Evolutionary conservation across 2,888 invertebrate species (phyloP).

Genomic region (Drosophila atripex): DNA sequence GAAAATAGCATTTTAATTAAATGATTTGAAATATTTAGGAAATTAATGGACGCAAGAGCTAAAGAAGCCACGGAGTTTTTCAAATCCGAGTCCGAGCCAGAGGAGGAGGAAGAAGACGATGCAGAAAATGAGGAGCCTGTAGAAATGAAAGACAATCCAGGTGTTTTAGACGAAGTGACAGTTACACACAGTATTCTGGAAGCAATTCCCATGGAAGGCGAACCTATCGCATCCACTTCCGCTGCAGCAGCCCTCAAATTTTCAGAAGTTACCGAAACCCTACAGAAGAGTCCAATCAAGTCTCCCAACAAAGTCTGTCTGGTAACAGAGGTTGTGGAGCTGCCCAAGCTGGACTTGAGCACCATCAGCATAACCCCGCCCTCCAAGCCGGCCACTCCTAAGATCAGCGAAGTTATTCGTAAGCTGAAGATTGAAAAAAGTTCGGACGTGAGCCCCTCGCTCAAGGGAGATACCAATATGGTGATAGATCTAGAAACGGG

Average conservation of each 20-base stretch:
- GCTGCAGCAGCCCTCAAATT: conserved; percentile 11
- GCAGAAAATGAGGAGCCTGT: conserved; percentile 35
- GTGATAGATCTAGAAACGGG: conserved; percentile 87
- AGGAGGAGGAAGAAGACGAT: conserved; percentile 54
- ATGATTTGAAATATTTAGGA: conserved; percentile 83
- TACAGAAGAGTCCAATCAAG: not conserved
- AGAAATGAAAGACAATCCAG: conserved; percentile 36
- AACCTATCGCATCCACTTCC: conserved; percentile 28
- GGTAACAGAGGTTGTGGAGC: conserved; percentile 67
- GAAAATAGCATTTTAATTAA: not conserved
- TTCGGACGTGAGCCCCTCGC: conserved; percentile 83
- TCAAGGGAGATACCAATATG: conserved; percentile 85
- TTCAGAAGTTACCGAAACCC: not conserved
- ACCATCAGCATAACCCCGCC: conserved; percentile 60
- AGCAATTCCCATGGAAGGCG: not conserved
- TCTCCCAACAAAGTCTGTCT: conserved; percentile 46
- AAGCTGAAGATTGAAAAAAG: conserved; percentile 63
- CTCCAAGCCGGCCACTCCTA: conserved; percentile 52
- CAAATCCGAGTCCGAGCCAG: conserved; percentile 87
- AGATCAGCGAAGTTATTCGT: conserved; percentile 66
- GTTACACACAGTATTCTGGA: not conserved
- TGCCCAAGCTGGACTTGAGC: conserved; percentile 75
- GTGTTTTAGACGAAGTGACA: conserved; percentile 6
- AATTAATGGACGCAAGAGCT: conserved; percentile 88
- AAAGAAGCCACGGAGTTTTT: conserved; percentile 90